Base-by-base conservation (phyloP, 2,113 vertebrate species). In the Rhinichthys klamathensis region DNA sequence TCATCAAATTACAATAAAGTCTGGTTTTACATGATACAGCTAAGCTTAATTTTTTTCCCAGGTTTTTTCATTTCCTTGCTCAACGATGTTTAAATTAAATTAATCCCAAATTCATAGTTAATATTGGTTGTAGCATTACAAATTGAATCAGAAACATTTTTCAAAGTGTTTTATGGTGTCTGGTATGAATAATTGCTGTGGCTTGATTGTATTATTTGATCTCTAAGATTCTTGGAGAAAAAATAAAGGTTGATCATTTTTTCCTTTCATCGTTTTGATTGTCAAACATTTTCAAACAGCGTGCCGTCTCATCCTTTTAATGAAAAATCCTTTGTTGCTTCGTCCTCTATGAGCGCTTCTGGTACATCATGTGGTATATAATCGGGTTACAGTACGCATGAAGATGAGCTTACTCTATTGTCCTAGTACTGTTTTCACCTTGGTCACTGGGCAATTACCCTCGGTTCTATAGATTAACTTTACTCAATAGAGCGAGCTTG, bases 1-100 rank as follows among this genome's bases (percentile, higher is more conserved):
- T 89, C 67, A 89, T 92, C 87, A 87, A 86, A 92, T 92, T 91
- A 92, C 87, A 76, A 67, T 56, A 83, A 89, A 89, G 88, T 58
- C 82, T 15, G 16, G 67, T 90, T 90, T 89, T 90, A 91, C 80
- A 44, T 60, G 54, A 61, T 84, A 88, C 8, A 72, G 72, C 41
- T 7, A 5, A 79, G 88, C 91, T 89, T 51, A 13, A 90, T 92
- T 92, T 91, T 5, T 44, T 76, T 0, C 2, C n/a, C 61, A 18
- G 49, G 1, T 56, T 11, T 82, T 88, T 85, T 80, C 58, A 72
- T 91, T 73, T 75, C 46, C 75, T 84, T 30, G 56, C 87, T 16
- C 82, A 11, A 18, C 10, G 23, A 27, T 30, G 27, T 58, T 27
- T 10, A 54, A 54, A 54, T 18, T 51, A 3, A 49, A 49, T 49